Conservation (phyloP, 2,113 vertebrate genomes). For the Cygnus buccinator region DNA sequence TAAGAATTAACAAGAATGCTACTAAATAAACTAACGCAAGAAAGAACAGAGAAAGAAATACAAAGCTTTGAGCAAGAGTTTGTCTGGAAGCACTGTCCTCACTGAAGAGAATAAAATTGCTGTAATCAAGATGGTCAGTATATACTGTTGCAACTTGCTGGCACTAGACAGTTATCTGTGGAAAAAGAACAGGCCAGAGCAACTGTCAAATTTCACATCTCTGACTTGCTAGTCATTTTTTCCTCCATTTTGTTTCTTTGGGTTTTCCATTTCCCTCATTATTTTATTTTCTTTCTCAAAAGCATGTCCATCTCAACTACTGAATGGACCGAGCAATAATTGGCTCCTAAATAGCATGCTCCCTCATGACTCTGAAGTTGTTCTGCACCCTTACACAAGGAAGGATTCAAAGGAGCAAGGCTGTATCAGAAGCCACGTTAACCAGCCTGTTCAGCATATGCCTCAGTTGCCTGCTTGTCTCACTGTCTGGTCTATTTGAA, state of each 20-base stretch:
- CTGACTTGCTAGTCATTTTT: background rate
- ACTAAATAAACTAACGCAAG: background rate
- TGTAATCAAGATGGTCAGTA: background rate
- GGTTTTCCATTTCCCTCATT: background rate
- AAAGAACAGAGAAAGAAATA: background rate
- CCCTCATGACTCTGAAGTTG: fast-evolving
- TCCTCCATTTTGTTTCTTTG: background rate
- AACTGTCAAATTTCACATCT: background rate
- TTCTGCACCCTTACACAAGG: fast-evolving
- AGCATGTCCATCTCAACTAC: background rate
- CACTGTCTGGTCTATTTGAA: background rate
- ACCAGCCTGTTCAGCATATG: background rate
- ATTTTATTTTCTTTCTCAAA: background rate
- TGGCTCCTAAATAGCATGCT: background rate
- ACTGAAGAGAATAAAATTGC: background rate
- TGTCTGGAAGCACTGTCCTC: background rate
- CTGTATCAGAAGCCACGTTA: background rate
- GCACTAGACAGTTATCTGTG: background rate
- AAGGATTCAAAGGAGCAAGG: background rate
- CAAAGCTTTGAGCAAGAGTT: background rate
- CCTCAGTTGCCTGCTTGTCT: background rate
- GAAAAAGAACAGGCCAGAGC: background rate
- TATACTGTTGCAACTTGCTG: background rate
- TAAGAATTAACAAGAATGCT: background rate
- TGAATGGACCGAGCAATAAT: background rate